These are phyloP conservation scores for Orussus abietinus DNA, from an alignment of 1,140 invertebrate genomes.

Conservation along the genomic window DNA sequence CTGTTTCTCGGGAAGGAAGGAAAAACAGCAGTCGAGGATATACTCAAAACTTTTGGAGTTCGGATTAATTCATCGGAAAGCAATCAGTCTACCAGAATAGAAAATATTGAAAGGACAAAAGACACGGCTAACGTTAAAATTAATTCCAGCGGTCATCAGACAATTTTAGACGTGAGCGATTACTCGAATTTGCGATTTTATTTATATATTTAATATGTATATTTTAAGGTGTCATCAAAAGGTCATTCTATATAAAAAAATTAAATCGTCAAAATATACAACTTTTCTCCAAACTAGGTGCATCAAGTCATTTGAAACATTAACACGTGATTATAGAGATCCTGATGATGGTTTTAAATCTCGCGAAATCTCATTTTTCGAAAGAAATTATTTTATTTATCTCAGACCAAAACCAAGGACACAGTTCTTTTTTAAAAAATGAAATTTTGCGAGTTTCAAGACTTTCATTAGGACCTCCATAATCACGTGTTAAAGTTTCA, in stretches of 20 bases:
- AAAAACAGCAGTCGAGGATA: conserved; percentile 63
- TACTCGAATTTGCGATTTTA: not conserved
- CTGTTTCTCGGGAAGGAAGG: conserved; percentile 72
- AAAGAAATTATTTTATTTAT: too few species aligned
- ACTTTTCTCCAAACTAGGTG: too few species aligned
- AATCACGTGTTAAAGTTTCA: too few species aligned
- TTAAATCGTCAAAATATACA: too few species aligned
- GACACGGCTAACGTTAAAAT: conserved; percentile 35
- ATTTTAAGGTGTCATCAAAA: not conserved
- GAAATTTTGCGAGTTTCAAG: too few species aligned
- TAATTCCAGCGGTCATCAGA: conserved; percentile 34
- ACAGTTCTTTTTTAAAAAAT: too few species aligned
- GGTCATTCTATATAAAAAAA: not conserved
- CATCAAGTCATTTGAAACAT: too few species aligned
- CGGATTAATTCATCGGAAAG: conserved; percentile 20
- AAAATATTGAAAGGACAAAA: conserved; percentile 35
- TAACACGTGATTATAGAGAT: too few species aligned
- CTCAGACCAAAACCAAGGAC: too few species aligned
- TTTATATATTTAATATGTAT: not conserved
- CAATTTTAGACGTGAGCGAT: conserved; percentile 43
- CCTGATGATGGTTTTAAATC: too few species aligned
- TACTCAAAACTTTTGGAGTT: conserved; percentile 63
- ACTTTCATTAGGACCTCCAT: too few species aligned
- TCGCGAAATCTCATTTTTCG: too few species aligned
- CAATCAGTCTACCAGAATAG: conserved; percentile 28